Base-by-base conservation (phyloP, 2,888 invertebrate genomes). In the Pecten maximus region DNA sequence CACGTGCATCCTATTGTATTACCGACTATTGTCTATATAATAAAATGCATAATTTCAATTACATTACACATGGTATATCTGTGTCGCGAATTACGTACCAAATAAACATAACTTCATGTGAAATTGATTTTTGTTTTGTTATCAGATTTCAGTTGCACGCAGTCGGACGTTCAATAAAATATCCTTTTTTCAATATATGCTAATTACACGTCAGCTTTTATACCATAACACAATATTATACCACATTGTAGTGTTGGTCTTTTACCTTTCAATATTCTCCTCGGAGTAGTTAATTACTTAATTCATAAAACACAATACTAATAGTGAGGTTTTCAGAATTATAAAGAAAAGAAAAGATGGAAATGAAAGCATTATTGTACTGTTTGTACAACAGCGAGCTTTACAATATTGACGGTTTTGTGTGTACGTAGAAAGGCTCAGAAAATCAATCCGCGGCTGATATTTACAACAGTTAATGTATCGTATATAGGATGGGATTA, bases 321-420 rank as follows among this genome's bases (percentile, higher is more conserved):
- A 15, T 35, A 35, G 35, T 74, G 74, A 74, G 74, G 74, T 74
- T 74, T 74, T 74, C 74, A 74, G 35, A 35, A 15, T 28, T 74
- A 74, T 28, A 74, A 74, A 74, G 74, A 74, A 74, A 74, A 74
- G 74, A 74, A 74, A 74, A 74, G 74, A 74, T 74, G 28, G 74
- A 74, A 74, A 35, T 74, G 74, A 74, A 74, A 74, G 74, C 74
- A 28, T 74, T 74, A 74, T 74, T 74, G 23, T 74, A 74, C 74
- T 74, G 74, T 74, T 28, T 74, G 74, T 74, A 3, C 35, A 74
- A 74, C 74, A 35, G 28, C 23, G 74, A 74, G 74, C 35, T 10
- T 74, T 35, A 74, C 54, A 15, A 35, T 74, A 74, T 74, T 74
- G 74, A 74, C 74, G 35, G 35, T 74, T 35, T 74, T 35, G 35